Percentiles rank a stretch among this genome's conserved stretches.
These are phyloP conservation scores for Poecilia picta DNA, from an alignment of 2,797 vertebrate genomes.

Conservation along the genomic window DNA sequence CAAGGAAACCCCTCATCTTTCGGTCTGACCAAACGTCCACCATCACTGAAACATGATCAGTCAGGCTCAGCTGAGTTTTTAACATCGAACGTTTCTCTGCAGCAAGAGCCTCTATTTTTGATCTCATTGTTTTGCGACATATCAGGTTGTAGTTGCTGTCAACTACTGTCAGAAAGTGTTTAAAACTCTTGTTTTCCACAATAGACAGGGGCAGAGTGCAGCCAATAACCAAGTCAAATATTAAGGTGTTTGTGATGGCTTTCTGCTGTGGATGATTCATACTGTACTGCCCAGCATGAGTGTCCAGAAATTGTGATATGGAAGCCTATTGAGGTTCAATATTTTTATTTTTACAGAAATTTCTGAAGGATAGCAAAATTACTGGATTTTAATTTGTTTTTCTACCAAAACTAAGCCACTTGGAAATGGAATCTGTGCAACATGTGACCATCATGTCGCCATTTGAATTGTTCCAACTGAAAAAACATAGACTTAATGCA, in stretches of 20 bases:
- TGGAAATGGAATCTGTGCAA: too few species aligned
- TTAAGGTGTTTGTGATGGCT: conserved; percentile 11
- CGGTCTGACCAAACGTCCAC: conserved; percentile 2
- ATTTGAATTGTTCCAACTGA: too few species aligned
- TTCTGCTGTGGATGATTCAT: too few species aligned
- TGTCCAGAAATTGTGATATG: neutral
- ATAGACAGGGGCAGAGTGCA: conserved; percentile 16
- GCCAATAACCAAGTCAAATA: conserved; percentile 22
- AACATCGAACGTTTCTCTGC: neutral
- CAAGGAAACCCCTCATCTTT: conserved; percentile 1
- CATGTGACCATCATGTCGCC: too few species aligned
- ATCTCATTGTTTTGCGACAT: conserved; percentile 1
- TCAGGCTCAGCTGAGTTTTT: neutral
- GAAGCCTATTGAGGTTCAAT: conserved; percentile 4
- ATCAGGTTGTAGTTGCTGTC: conserved; percentile 17
- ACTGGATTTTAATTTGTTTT: too few species aligned
- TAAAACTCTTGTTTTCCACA: neutral
- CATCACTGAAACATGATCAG: neutral
- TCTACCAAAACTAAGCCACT: too few species aligned
- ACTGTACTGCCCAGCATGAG: conserved; percentile 2
- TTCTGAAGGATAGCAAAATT: too few species aligned
- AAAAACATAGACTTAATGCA: too few species aligned
- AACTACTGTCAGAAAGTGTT: neutral
- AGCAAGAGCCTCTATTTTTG: neutral
- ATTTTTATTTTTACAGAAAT: too few species aligned